phyloP scores from a whole-genome alignment of 2,888 invertebrate genomes.

The Iselma pallidipennis region DNA sequence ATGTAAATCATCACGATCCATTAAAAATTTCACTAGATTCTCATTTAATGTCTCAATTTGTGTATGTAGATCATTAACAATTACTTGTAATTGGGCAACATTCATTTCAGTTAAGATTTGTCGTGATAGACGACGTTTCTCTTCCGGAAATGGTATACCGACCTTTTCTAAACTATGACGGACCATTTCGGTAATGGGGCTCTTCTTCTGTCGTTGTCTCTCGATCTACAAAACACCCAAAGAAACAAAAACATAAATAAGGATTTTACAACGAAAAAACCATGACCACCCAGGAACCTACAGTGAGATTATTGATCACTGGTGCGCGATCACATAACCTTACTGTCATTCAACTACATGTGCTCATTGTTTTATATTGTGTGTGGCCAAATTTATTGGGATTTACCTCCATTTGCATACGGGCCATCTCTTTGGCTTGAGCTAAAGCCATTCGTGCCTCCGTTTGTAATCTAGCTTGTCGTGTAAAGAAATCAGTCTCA shows the following conservation, averaged over 20 bases:
- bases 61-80: conserved; percentile 92
- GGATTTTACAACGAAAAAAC: not conserved
- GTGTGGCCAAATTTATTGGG: not conserved
- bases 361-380: too few relatives aligned
- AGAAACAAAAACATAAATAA: not conserved
- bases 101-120: conserved; percentile 91
- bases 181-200: conserved; percentile 86
- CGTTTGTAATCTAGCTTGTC: conserved; percentile 80
- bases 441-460: conserved; percentile 86
- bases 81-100: conserved; percentile 89
- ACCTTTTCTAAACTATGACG: conserved; percentile 79
- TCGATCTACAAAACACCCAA: conserved; percentile 56
- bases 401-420: conserved; percentile 84
- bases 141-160: conserved; percentile 80
- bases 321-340: not conserved
- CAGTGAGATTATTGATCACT: not conserved
- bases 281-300: not conserved
- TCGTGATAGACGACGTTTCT: conserved; percentile 80
- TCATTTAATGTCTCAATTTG: conserved; percentile 94
- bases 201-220: conserved; percentile 71
- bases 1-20: conserved; percentile 93
- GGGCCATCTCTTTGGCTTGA: conserved; percentile 89
- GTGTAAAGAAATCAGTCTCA: conserved; percentile 79
- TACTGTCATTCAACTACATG: too few relatives aligned
- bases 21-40: conserved; percentile 82